These are phyloP conservation scores for Nomada hirtipes DNA, from an alignment of 2,888 invertebrate species.

Conservation along the genomic window DNA sequence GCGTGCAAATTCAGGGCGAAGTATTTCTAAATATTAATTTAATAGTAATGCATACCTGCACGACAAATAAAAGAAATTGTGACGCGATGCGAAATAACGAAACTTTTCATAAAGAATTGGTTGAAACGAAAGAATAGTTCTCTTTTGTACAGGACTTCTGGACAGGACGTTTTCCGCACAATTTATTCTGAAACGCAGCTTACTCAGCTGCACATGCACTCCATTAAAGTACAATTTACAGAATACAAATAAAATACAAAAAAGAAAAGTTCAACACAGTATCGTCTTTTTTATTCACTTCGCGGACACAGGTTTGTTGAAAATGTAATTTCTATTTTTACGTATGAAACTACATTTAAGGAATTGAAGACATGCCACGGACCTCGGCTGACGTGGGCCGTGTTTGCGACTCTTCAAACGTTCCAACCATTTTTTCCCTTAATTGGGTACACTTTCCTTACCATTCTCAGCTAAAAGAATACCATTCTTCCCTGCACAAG, in stretches of 20 bases:
- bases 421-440: constrained; percentile 13
- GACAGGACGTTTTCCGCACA: constrained; percentile 3
- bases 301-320: neutral
- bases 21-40: neutral
- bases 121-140: constrained; percentile 6
- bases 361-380: neutral
- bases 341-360: neutral
- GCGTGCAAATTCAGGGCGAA: neutral
- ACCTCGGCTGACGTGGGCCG: neutral
- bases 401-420: constrained; percentile 16
- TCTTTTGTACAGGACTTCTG: neutral
- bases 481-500: neutral
- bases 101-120: neutral
- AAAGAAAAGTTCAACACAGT: neutral
- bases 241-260: neutral
- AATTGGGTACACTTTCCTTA: constrained; percentile 35
- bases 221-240: constrained; percentile 15
- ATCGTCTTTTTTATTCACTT: constrained; percentile 3
- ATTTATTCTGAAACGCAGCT: constrained; percentile 27
- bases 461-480: constrained; percentile 11
- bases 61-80: neutral
- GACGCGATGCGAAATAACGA: neutral
- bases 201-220: constrained; percentile 21
- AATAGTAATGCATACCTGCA: neutral
- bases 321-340: constrained; percentile 8